phyloP scores from a whole-genome alignment of 1,140 invertebrate genomes.

The Musca domestica region DNA sequence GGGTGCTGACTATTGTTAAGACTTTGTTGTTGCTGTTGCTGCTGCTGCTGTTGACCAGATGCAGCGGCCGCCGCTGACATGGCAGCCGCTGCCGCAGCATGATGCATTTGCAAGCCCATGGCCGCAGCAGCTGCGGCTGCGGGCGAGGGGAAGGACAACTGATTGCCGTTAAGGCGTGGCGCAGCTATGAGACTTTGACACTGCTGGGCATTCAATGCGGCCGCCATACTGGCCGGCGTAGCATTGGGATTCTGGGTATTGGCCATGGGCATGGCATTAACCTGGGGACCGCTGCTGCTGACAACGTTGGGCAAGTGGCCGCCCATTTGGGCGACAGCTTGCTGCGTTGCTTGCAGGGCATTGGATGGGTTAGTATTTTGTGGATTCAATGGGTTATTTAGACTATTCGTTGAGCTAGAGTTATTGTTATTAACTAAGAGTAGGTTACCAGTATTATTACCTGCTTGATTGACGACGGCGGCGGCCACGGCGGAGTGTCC shows the following conservation, averaged over 20 bases:
- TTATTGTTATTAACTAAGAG: conserved; percentile 55
- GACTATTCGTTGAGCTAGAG: conserved; percentile 35
- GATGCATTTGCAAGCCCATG: conserved; percentile 52
- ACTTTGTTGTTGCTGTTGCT: conserved; percentile 36
- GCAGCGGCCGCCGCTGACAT: conserved; percentile 37
- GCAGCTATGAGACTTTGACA: conserved; percentile 50
- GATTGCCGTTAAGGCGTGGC: conserved; percentile 48
- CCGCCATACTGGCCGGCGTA: conserved; percentile 29
- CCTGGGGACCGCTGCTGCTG: conserved; percentile 24
- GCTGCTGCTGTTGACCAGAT: neutral
- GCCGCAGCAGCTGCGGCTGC: conserved; percentile 51
- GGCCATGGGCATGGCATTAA: conserved; percentile 11
- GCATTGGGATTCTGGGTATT: neutral
- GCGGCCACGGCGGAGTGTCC: conserved; percentile 50
- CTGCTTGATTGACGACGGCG: conserved; percentile 59
- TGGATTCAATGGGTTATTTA: conserved; percentile 47
- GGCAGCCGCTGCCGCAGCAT: conserved; percentile 49
- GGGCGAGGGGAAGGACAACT: conserved; percentile 48
- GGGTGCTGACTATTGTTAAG: conserved; percentile 26
- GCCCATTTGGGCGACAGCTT: conserved; percentile 30
- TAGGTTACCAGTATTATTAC: conserved; percentile 57
- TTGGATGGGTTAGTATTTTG: conserved; percentile 26
- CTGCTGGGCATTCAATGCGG: conserved; percentile 32
- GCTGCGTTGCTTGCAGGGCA: conserved; percentile 24
- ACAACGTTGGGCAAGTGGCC: conserved; percentile 31